phyloP scores from a whole-genome alignment of 2,797 vertebrate genomes.

The Sebastes flavidus region DNA sequence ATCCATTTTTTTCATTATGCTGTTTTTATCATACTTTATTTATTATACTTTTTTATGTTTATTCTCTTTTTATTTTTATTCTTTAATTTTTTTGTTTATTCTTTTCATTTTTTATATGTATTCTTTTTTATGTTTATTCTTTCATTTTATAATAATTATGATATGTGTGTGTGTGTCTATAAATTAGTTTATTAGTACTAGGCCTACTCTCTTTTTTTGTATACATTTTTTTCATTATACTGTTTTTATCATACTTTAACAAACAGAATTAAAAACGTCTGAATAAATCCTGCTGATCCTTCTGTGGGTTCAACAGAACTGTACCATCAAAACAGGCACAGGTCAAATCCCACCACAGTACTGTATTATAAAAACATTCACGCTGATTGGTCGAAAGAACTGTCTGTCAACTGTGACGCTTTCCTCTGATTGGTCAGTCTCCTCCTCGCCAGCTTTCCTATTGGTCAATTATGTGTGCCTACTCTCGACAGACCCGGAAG shows the following conservation, averaged over 20 bases:
- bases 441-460: background rate
- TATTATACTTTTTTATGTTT: too few species aligned
- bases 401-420: background rate
- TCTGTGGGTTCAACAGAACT: background rate
- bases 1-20: too few species aligned
- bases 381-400: constrained; percentile 23
- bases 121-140: too few species aligned
- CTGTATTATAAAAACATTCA: constrained; percentile 31
- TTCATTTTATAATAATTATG: background rate
- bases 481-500: constrained; percentile 60
- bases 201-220: background rate
- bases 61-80: too few species aligned
- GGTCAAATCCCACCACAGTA: background rate
- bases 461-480: constrained; percentile 45
- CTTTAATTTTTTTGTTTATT: too few species aligned
- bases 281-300: background rate
- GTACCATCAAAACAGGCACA: background rate
- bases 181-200: too few species aligned
- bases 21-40: too few species aligned
- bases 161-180: background rate
- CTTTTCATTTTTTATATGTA: too few species aligned
- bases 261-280: background rate
- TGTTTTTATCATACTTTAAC: too few species aligned
- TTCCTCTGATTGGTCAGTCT: constrained; percentile 45
- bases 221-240: background rate